Evolutionary conservation across 2,797 vertebrate species (phyloP), one percentile per base, ranked within the genome.

Genomic region (Sebastes paucispinis): DNA sequence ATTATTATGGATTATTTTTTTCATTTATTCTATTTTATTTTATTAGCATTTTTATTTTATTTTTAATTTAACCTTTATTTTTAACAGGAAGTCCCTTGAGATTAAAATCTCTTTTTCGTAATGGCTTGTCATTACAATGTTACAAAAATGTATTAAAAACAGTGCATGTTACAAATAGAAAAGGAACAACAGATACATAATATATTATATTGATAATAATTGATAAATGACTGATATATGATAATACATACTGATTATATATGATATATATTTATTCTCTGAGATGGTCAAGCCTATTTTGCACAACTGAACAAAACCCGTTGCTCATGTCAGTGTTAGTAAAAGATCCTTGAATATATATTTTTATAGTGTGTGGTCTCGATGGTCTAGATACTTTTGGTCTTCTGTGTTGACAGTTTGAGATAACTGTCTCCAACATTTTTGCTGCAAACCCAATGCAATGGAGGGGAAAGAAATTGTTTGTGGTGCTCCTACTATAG

Each of bases 401-500:
- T 73, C 16, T 36, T 39, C 6, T 24, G 6, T n/a, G 10, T 8
- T 36, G 11, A 24, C 32, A 36, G 0, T 32, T 60, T 54, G 13
- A 47, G 18, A 62, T 57, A 20, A 2, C 10, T 29, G 11, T 36
- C 14, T 27, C 34, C 24, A 8, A 31, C 6, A 20, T 29, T 52
- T 47, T 50, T 74, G 25, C 14, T 54, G 14, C 29, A 55, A 69
- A 68, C 0, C 36, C 31, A 36, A 16, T 18, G n/a, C 4, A 32
- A 22, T 43, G 6, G n/a, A 64, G 5, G 13, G 16, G n/a, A 63
- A 57, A 66, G 12, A 20, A 54, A 36, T 22, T 32, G 34, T 72
- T 4, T 66, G 29, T 36, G 6, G 4, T 13, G 39, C 43, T 47
- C 43, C 43, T 47, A 43, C 39, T 43, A 16, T 0, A 14, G 0